Evolutionary conservation across 2,888 invertebrate genomes (phyloP).

Genomic region (Junonia oenone): DNA sequence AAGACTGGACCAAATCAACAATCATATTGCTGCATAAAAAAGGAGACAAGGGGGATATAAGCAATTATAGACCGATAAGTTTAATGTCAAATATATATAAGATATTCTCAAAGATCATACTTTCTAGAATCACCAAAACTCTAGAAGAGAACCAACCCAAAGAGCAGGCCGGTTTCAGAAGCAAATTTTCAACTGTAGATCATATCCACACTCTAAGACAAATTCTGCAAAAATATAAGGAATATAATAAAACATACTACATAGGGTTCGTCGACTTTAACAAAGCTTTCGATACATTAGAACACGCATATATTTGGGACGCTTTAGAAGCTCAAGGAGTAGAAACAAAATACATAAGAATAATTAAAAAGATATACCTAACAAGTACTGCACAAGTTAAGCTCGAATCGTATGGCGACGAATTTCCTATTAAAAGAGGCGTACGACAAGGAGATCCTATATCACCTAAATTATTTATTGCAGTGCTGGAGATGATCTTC

Average conservation of each 20-base stretch:
- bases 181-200: conserved; percentile 27
- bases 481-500: too few relatives aligned
- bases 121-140: conserved; percentile 19
- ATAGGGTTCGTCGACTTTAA: conserved; percentile 30
- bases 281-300: conserved; percentile 31
- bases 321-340: conserved; percentile 27
- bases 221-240: conserved; percentile 21
- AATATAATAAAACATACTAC: conserved; percentile 27
- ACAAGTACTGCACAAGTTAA: conserved; percentile 27
- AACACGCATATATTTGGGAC: conserved; percentile 27
- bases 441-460: conserved; percentile 16
- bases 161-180: conserved; percentile 29
- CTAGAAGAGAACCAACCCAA: conserved; percentile 22
- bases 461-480: conserved; percentile 14
- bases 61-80: too few relatives aligned
- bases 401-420: conserved; percentile 27
- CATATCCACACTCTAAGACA: conserved; percentile 29
- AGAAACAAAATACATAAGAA: conserved; percentile 26
- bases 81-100: conserved; percentile 22
- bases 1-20: conserved; percentile 33
- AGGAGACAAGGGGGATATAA: conserved; percentile 29
- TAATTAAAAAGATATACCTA: conserved; percentile 29
- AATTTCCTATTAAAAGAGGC: conserved; percentile 10
- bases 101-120: conserved; percentile 26
- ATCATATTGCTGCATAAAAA: conserved; percentile 34